phyloP scores from a whole-genome alignment of 2,797 vertebrate species.

The Alcedo quadribrachys region DNA sequence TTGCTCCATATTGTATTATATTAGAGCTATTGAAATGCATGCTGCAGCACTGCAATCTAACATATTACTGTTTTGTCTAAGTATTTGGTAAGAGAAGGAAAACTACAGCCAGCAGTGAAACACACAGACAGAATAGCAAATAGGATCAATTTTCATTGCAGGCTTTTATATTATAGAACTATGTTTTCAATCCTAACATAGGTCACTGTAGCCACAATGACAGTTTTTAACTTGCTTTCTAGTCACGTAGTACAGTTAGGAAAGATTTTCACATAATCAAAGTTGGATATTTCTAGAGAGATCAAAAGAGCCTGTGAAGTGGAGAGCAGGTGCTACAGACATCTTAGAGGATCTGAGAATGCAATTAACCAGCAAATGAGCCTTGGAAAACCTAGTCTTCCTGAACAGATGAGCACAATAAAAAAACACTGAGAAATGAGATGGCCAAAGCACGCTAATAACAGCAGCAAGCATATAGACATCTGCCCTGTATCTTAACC shows the following conservation, averaged over 20 bases:
- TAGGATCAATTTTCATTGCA: slow-evolving; percentile 2
- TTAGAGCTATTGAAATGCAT: neutral
- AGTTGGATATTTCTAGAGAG: slow-evolving; percentile 76
- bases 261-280: slow-evolving; percentile 78
- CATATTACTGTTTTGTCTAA: neutral
- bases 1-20: neutral
- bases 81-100: neutral
- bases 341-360: slow-evolving; percentile 83
- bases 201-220: slow-evolving; percentile 46
- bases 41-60: neutral
- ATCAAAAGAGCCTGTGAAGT: slow-evolving; percentile 78
- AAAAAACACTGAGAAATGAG: slow-evolving; percentile 81
- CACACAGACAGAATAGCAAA: slow-evolving; percentile 31
- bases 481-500: slow-evolving; percentile 68
- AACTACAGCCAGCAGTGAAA: neutral
- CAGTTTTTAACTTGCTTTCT: slow-evolving; percentile 70
- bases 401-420: slow-evolving; percentile 86
- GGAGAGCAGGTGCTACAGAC: slow-evolving; percentile 75
- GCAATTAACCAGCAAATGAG: slow-evolving; percentile 95
- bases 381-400: slow-evolving; percentile 82
- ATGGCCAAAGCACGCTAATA: slow-evolving; percentile 76
- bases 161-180: slow-evolving; percentile 1
- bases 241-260: slow-evolving; percentile 58
- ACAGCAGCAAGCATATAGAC: slow-evolving; percentile 35
- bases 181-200: slow-evolving; percentile 40